Percentiles rank a stretch among this genome's conserved stretches.
phyloP scores from a whole-genome alignment of 92 coral and sea anemone species.

The Siderastrea radians region DNA sequence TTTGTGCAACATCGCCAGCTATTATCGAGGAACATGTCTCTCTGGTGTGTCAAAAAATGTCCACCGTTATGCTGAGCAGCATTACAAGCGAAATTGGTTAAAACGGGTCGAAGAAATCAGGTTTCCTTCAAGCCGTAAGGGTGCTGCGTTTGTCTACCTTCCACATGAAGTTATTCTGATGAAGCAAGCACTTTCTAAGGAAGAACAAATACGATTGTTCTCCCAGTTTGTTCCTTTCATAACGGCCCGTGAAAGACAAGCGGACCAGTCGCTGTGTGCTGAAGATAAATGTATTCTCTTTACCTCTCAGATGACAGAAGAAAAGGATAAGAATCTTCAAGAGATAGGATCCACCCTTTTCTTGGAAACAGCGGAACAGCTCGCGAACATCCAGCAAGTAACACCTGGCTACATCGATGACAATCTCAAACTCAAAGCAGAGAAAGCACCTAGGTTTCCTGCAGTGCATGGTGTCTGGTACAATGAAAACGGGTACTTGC shows the following conservation, averaged over 20 bases:
- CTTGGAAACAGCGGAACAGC: slow-evolving; percentile 12
- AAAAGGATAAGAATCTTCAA: slow-evolving; percentile 10
- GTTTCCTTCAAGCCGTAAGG: neutral
- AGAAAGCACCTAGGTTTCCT: neutral
- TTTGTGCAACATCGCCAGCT: neutral
- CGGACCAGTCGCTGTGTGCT: slow-evolving; percentile 10
- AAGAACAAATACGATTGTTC: slow-evolving; percentile 1
- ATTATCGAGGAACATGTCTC: neutral
- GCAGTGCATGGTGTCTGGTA: slow-evolving; percentile 22
- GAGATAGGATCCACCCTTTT: slow-evolving; percentile 1
- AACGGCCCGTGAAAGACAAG: neutral
- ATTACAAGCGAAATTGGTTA: slow-evolving; percentile 1
- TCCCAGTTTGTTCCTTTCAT: neutral
- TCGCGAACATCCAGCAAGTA: neutral
- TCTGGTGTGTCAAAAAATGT: slow-evolving; percentile 6
- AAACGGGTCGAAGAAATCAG: neutral
- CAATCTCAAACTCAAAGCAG: neutral
- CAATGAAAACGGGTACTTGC: slow-evolving; percentile 12
- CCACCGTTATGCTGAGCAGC: slow-evolving; percentile 8
- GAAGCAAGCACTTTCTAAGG: slow-evolving; percentile 13
- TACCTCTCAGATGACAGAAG: neutral
- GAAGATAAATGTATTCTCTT: slow-evolving; percentile 8
- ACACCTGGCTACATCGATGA: slow-evolving; percentile 7
- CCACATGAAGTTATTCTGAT: slow-evolving; percentile 10
- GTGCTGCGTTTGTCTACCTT: slow-evolving; percentile 2